Conservation (phyloP, 1,140 invertebrate species). For the Subanguina moxae region DNA sequence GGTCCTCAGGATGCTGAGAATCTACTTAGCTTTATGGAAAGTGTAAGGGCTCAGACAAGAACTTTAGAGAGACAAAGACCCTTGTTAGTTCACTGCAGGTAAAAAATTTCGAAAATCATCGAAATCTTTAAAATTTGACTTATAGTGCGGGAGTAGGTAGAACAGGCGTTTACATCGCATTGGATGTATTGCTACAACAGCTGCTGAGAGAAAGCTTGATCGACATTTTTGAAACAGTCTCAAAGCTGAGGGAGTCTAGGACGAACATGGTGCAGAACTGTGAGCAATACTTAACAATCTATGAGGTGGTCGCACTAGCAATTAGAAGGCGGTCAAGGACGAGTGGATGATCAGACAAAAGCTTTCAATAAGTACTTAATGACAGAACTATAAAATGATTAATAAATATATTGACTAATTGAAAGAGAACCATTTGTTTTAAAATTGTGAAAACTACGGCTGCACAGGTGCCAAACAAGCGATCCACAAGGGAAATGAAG, state of each 20-base stretch:
- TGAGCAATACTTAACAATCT: slow-evolving; percentile 42
- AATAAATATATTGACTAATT: no score
- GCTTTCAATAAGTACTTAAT: no score
- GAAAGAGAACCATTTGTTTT: no score
- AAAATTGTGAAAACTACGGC: no score
- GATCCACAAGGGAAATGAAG: no score
- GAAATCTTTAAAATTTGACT: slow-evolving; percentile 18
- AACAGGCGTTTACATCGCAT: slow-evolving; percentile 61
- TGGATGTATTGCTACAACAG: slow-evolving; percentile 60
- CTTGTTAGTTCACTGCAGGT: slow-evolving; percentile 46
- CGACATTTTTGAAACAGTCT: slow-evolving; percentile 60
- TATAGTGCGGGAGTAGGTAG: slow-evolving; percentile 62
- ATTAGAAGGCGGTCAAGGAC: slow-evolving; percentile 25
- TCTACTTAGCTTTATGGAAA: slow-evolving; percentile 39
- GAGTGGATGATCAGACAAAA: background rate
- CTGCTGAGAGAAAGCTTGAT: slow-evolving; percentile 59
- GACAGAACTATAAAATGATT: no score
- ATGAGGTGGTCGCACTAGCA: slow-evolving; percentile 42
- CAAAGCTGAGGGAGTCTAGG: slow-evolving; percentile 59
- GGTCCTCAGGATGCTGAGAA: slow-evolving; percentile 27
- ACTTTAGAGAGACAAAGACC: slow-evolving; percentile 28
- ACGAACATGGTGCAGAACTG: slow-evolving; percentile 61
- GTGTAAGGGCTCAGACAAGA: slow-evolving; percentile 14
- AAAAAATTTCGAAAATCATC: background rate
- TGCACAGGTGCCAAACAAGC: no score